Base-by-base conservation (phyloP, 1,140 invertebrate species). In the Drosophila lini region DNA sequence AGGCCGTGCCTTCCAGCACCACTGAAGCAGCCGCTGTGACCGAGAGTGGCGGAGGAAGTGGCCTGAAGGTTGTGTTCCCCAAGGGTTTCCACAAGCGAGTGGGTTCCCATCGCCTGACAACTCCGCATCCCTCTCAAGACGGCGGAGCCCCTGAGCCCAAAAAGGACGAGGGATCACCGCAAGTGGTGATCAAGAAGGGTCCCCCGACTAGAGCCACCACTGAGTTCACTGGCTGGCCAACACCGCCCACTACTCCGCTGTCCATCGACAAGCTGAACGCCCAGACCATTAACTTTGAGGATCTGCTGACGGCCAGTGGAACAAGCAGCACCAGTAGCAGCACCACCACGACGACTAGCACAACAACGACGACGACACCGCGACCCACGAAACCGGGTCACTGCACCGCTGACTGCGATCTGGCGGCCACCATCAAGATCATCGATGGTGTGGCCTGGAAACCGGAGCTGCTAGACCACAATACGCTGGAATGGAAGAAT, bases 191-290 rank as follows among this genome's bases (percentile, higher is more conserved):
- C 75, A 95, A 95, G 58, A 97, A 96, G 92, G 96, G 96, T 69
- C 97, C 96, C 94, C 96, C 97, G 1, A 94, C 94, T 10, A 97
- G 97, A 92, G 95, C 95, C 48, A 97, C 96, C 15, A 97, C 97
- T 3, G 96, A 97, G 91, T 98, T 98, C 81, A 97, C 96, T 10
- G 97, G 97, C 16, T 98, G 97, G 97, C 96, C 97, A 11, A 96
- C 96, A 7, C 95, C 95, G 5, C 96, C 96, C 1, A 97, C 97
- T 0, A 97, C 96, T 0, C 96, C 96, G 7, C 95, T 97, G 52
- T 97, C 96, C 0, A 96, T 97, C 44, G 96, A 97, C 85, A 96
- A 96, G 90, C 92, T 97, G 1, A 86, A 97, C 42, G 96, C 96
- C 83, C 96, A 96, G 36, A 94, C 94, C 16, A 92, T 92, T 1